phyloP scores from a whole-genome alignment of 1,140 invertebrate genomes.

The Drosophila neocordata region DNA sequence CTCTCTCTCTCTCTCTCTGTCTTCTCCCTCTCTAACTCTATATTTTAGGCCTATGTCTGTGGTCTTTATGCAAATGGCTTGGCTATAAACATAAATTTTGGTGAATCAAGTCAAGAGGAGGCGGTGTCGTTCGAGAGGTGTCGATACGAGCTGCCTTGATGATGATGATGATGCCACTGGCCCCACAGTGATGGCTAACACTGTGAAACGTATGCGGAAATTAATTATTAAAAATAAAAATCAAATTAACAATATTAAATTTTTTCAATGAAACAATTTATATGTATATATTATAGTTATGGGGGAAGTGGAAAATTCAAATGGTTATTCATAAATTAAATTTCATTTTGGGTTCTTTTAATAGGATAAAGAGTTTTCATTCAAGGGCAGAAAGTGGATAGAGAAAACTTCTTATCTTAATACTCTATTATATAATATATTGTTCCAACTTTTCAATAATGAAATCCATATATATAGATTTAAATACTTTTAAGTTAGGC shows the following conservation, averaged over 20 bases:
- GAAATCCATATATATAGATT: no score
- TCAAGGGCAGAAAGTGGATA: no score
- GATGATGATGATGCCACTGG: constrained; percentile 14
- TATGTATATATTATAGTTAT: neutral
- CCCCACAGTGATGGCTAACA: constrained; percentile 14
- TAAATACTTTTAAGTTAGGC: no score
- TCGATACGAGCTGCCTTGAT: constrained; percentile 37
- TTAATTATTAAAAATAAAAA: neutral
- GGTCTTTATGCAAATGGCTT: constrained; percentile 67
- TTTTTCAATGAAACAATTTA: no score
- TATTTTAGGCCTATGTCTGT: constrained; percentile 21
- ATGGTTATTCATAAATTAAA: neutral
- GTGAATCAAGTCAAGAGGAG: constrained; percentile 22
- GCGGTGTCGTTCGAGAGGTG: constrained; percentile 21
- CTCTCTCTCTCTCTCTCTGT: no score
- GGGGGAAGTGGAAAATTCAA: neutral
- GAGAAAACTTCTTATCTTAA: no score
- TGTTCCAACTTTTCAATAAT: no score
- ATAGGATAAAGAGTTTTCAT: no score
- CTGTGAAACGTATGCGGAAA: constrained; percentile 1
- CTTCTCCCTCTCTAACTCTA: no score
- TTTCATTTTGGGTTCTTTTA: neutral
- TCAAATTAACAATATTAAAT: neutral
- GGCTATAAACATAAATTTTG: constrained; percentile 55
- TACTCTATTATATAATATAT: no score